These are phyloP conservation scores for Microctonus hyperodae DNA, from an alignment of 2,888 invertebrate genomes.

Conservation along the genomic window DNA sequence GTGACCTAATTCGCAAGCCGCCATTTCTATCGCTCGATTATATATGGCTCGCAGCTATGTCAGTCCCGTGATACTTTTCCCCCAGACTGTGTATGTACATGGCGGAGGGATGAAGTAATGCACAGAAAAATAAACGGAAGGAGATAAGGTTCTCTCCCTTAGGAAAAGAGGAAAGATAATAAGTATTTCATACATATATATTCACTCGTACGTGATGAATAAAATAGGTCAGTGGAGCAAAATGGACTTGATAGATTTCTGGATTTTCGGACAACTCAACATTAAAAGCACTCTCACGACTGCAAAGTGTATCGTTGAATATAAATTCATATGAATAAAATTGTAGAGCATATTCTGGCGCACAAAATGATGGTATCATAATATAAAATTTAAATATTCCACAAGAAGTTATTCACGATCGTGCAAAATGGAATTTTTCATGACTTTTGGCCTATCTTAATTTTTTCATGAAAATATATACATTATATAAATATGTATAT, in stretches of 20 bases:
- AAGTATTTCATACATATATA: background rate
- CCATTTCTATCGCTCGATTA: slow-evolving; percentile 21
- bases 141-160: background rate
- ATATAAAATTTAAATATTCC: background rate
- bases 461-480: background rate
- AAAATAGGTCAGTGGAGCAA: background rate
- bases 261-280: background rate
- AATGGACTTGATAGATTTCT: background rate
- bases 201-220: background rate
- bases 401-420: background rate
- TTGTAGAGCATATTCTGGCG: background rate
- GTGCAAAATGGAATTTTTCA: background rate
- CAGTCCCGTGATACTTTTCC: slow-evolving; percentile 7
- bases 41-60: slow-evolving; percentile 18
- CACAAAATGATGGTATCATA: background rate
- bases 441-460: background rate
- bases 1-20: slow-evolving; percentile 22
- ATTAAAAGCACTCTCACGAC: background rate
- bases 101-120: background rate
- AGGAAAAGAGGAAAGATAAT: background rate
- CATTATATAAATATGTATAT: background rate
- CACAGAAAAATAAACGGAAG: background rate
- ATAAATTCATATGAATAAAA: background rate
- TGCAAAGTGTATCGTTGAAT: background rate
- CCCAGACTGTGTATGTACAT: background rate